A percentile compares a stretch with the other conserved stretches of the same genome.
Conservation (phyloP, 1,140 invertebrate genomes). For the Drosophila littoralis region DNA sequence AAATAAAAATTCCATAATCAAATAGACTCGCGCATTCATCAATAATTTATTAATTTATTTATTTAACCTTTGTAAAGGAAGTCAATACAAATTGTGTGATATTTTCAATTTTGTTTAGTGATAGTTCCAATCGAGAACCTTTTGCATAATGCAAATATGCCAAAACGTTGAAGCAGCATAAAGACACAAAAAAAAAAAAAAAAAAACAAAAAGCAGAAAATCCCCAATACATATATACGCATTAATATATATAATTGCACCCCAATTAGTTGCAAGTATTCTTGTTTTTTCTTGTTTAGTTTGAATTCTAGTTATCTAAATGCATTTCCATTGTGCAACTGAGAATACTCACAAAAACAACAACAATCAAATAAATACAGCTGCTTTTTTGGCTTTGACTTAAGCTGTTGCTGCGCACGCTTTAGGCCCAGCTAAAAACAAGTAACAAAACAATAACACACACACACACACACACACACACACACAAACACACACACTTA, state of each 20-base stretch:
- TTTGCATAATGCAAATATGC: conserved; percentile 41
- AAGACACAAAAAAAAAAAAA: conserved; percentile 33
- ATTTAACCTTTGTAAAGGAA: conserved; percentile 21
- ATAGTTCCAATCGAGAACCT: conserved; percentile 59
- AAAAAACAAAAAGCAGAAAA: conserved; percentile 30
- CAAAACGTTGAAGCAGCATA: conserved; percentile 54
- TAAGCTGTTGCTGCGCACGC: conserved; percentile 20
- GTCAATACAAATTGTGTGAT: conserved; percentile 64
- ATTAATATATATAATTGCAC: conserved; percentile 37
- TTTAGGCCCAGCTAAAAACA: conserved; percentile 14
- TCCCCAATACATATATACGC: conserved; percentile 20
- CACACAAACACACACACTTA: conserved; percentile 22
- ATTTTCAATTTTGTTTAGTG: conserved; percentile 63
- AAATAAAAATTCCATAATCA: not conserved
- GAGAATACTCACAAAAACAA: conserved; percentile 40
- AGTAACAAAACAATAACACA: conserved; percentile 9
- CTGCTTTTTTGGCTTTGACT: conserved; percentile 7
- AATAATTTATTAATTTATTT: conserved; percentile 59
- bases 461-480: conserved; percentile 17
- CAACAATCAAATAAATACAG: not conserved
- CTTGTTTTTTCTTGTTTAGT: conserved; percentile 31
- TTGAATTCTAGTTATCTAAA: conserved; percentile 41
- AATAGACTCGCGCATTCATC: conserved; percentile 29
- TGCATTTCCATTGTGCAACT: conserved; percentile 39
- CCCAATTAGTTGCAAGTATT: conserved; percentile 27